Conservation (phyloP, 1,140 invertebrate genomes). For the Drosophila orosa region DNA sequence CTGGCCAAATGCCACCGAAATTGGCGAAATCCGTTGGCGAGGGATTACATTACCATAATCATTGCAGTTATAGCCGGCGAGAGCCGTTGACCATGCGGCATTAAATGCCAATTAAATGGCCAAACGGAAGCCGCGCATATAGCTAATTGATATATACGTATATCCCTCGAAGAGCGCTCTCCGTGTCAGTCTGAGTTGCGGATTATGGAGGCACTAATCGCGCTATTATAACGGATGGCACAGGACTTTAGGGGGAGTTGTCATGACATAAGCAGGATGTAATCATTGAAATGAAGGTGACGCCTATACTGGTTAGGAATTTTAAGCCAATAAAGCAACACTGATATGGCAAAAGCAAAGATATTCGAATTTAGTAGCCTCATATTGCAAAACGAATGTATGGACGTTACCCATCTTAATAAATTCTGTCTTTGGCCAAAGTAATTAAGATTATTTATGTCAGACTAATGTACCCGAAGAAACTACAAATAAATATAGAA, state of each 20-base stretch:
- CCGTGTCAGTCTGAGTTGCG: background rate
- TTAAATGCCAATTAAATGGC: conserved; percentile 78
- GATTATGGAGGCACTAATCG: conserved; percentile 39
- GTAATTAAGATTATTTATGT: conserved; percentile 13
- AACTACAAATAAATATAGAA: background rate
- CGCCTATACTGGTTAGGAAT: background rate
- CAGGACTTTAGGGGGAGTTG: background rate
- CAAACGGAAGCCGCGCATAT: conserved; percentile 41
- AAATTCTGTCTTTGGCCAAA: no score
- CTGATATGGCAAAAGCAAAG: background rate
- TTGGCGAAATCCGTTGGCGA: conserved; percentile 37
- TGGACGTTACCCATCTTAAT: no score
- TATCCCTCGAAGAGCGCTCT: conserved; percentile 4
- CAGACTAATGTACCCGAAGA: background rate
- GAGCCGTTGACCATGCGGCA: conserved; percentile 42
- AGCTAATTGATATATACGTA: conserved; percentile 38
- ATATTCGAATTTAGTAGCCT: no score
- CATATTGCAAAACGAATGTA: no score
- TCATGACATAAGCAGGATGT: conserved; percentile 14
- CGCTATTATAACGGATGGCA: conserved; percentile 16
- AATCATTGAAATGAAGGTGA: conserved; percentile 16
- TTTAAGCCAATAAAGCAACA: conserved; percentile 19
- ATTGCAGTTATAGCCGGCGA: conserved; percentile 23
- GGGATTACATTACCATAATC: conserved; percentile 70
- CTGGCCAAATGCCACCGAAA: conserved; percentile 58